Evolutionary conservation across 2,888 invertebrate species (phyloP).

Genomic region (Nesidiocoris tenuis): DNA sequence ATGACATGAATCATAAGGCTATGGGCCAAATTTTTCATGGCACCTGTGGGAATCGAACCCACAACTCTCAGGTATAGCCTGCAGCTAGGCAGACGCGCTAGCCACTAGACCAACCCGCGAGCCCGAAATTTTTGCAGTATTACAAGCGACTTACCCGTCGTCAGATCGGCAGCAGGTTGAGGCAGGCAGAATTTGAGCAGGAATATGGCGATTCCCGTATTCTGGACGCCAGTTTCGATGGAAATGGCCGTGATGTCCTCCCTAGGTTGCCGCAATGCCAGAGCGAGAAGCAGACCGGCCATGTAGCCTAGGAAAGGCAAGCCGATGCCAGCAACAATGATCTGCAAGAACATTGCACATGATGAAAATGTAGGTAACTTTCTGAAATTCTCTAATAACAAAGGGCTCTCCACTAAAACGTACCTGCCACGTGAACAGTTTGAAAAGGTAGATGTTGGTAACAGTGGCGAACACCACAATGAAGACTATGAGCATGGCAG

Average conservation of each 20-base stretch:
- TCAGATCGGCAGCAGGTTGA: conserved; percentile 84
- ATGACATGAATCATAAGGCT: too few relatives aligned
- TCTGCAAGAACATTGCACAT: conserved; percentile 62
- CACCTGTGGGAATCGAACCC: too few relatives aligned
- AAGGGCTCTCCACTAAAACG: conserved; percentile 53
- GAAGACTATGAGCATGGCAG: conserved; percentile 73
- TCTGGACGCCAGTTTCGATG: conserved; percentile 90
- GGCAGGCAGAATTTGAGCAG: conserved; percentile 75
- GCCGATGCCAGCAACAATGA: conserved; percentile 73
- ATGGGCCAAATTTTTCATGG: too few relatives aligned
- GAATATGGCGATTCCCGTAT: conserved; percentile 89
- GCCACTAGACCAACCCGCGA: too few relatives aligned
- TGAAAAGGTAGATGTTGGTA: conserved; percentile 86
- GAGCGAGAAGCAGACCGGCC: conserved; percentile 66
- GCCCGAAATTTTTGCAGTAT: too few relatives aligned
- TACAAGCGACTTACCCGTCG: conserved; percentile 75
- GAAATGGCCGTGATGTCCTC: conserved; percentile 81
- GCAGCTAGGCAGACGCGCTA: too few relatives aligned
- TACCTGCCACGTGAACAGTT: conserved; percentile 85
- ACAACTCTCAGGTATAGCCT: too few relatives aligned
- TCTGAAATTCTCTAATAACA: background rate
- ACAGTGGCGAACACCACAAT: conserved; percentile 83
- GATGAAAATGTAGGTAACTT: background rate
- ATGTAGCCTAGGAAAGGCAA: conserved; percentile 80
- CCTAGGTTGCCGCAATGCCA: conserved; percentile 62